Base-by-base conservation (phyloP, 2,888 invertebrate genomes). In the Euclidia mi region DNA sequence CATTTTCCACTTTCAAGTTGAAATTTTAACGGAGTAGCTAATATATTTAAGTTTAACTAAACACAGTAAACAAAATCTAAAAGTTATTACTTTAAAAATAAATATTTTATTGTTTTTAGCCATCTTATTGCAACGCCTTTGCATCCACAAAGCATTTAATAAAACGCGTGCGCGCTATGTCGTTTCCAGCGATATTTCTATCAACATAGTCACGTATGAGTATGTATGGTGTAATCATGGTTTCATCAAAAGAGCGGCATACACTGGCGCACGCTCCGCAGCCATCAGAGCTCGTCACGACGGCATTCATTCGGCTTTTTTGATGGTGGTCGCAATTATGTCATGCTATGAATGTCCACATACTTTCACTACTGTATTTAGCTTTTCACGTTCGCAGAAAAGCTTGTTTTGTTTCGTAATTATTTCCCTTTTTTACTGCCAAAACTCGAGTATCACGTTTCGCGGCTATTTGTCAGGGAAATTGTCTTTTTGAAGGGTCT, bases 171-270 rank as follows among this genome's bases (percentile, higher is more conserved):
- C 52, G 18, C 44, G 50, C 43, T 14, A 12, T 56, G 70, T 45
- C 81, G 10, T 62, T 65, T 85, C 84, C 50, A 82, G 82, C 38
- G 34, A 17, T 14, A 64, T 74, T 53, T 73, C 68, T 48, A 18
- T 50, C 48, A 9, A 52, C 53, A 61, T 48, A 62, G 55, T 48
- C 69, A 74, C 77, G 73, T 84, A 78, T 78, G 80, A 69, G 68
- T 88, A 84, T 89, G 85, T 87, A 82, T 77, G 84, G 85, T 82
- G 90, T 90, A 91, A 91, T 91, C 91, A 91, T 87, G 90, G 91
- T 89, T 88, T 88, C 89, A 90, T 91, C 90, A 91, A 91, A 91
- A 91, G 89, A 85, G 87, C 87, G 86, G 76, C 77, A 78, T 83
- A 83, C 76, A 83, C 76, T 79, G 76, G 77, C 77, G 79, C 74